Conservation (phyloP, 37 sponge, comb jelly and placozoan genomes). For the Amphimedon queenslandica region DNA sequence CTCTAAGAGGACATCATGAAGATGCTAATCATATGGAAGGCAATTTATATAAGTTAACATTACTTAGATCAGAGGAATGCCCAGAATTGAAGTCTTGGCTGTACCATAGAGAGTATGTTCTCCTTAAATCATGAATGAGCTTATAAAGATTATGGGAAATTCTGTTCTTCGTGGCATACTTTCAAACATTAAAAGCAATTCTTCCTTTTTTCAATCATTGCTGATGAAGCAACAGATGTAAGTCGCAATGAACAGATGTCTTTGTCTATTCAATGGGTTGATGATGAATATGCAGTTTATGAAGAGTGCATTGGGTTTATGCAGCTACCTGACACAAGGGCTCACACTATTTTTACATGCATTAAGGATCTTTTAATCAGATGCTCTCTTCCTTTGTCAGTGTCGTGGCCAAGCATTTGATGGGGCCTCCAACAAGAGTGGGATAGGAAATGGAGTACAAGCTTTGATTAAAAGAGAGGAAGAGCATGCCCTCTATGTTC, state of each 20-base stretch:
- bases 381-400: conserved; percentile 47
- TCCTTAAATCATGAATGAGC: conserved; percentile 23
- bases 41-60: too few species aligned
- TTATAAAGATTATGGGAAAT: conserved; percentile 28
- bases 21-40: too few species aligned
- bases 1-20: too few species aligned
- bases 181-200: conserved; percentile 13
- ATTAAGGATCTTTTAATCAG: conserved; percentile 53
- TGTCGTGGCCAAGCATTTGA: conserved; percentile 54
- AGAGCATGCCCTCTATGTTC: conserved; percentile 4
- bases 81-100: background rate
- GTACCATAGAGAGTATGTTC: conserved; percentile 14
- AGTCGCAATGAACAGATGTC: conserved; percentile 49
- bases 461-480: conserved; percentile 15
- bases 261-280: conserved; percentile 51
- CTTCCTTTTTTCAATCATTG: too few species aligned
- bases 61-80: conserved; percentile 6
- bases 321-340: conserved; percentile 55
- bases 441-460: conserved; percentile 19
- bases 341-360: conserved; percentile 35
- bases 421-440: conserved; percentile 60
- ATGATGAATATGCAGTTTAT: conserved; percentile 41
- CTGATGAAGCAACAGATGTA: conserved; percentile 59
- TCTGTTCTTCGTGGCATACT: conserved; percentile 23
- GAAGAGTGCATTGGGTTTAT: conserved; percentile 49